These are phyloP conservation scores for Leptinotarsa rubiginosa DNA, from an alignment of 2,888 invertebrate genomes.

Conservation along the genomic window DNA sequence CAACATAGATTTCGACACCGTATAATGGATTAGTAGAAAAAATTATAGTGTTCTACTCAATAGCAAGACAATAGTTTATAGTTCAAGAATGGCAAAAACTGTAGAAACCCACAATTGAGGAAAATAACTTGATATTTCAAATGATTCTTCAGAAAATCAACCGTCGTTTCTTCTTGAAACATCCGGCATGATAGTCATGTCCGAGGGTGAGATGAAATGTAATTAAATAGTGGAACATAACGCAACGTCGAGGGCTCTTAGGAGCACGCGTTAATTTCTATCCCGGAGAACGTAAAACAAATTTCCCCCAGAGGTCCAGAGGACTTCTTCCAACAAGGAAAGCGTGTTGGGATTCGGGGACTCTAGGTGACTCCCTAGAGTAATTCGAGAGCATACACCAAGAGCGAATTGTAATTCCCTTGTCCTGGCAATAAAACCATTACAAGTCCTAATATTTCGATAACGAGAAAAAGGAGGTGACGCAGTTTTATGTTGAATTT, in stretches of 20 bases:
- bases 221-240: slow-evolving; percentile 6
- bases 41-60: too few relatives aligned
- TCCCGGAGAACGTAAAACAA: not conserved
- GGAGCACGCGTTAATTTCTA: slow-evolving; percentile 6
- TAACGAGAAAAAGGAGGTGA: not conserved
- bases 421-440: slow-evolving; percentile 8
- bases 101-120: too few relatives aligned
- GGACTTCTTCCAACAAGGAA: slow-evolving; percentile 11
- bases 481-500: not conserved
- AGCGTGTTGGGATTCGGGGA: slow-evolving; percentile 10
- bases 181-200: not conserved
- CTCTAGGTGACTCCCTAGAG: not conserved
- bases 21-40: too few relatives aligned
- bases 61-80: too few relatives aligned
- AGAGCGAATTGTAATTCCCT: slow-evolving; percentile 9
- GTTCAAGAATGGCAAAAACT: too few relatives aligned
- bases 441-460: not conserved
- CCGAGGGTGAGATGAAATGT: slow-evolving; percentile 2
- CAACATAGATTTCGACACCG: too few relatives aligned
- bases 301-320: slow-evolving; percentile 7
- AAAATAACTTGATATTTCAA: not conserved
- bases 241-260: slow-evolving; percentile 4
- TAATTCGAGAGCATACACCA: not conserved
- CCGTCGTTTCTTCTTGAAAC: not conserved
- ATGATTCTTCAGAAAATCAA: not conserved